phyloP scores from a whole-genome alignment of 2,888 invertebrate genomes.

The Pristionchus mayeri region DNA sequence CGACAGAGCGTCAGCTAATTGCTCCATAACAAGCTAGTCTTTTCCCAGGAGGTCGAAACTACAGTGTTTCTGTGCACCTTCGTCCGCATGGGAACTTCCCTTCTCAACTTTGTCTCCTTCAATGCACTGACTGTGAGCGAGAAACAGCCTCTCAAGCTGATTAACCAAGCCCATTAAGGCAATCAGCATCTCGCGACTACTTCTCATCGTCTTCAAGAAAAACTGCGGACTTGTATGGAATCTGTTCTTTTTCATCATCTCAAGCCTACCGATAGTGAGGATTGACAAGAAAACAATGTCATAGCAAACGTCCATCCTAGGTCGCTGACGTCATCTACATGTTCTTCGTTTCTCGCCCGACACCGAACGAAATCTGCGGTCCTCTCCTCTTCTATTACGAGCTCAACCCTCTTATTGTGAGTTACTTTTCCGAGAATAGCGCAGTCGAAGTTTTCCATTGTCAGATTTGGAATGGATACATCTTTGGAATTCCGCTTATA shows the following conservation, averaged over 20 bases:
- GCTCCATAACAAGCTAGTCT: too few species aligned
- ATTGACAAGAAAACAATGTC: background rate
- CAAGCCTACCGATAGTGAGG: background rate
- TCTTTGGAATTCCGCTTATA: conserved; percentile 4
- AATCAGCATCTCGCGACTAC: background rate
- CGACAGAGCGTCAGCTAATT: too few species aligned
- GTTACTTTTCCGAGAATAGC: background rate
- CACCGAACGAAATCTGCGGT: background rate
- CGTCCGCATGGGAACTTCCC: background rate
- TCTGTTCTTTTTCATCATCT: background rate
- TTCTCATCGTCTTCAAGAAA: background rate
- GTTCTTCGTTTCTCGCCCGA: background rate
- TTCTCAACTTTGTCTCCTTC: conserved; percentile 10
- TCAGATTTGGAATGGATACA: conserved; percentile 24
- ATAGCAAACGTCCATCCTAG: background rate
- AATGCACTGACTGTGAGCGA: background rate
- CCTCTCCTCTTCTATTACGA: conserved; percentile 24
- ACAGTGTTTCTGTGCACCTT: conserved; percentile 8
- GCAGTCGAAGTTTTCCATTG: background rate
- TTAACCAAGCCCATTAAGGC: background rate
- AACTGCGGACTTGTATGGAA: background rate
- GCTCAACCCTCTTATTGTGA: background rate
- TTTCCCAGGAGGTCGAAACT: background rate
- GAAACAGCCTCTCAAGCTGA: too few species aligned
- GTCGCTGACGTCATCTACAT: conserved; percentile 6